phyloP scores from a whole-genome alignment of 1,140 invertebrate genomes.

The Propsilocerus akamusi region DNA sequence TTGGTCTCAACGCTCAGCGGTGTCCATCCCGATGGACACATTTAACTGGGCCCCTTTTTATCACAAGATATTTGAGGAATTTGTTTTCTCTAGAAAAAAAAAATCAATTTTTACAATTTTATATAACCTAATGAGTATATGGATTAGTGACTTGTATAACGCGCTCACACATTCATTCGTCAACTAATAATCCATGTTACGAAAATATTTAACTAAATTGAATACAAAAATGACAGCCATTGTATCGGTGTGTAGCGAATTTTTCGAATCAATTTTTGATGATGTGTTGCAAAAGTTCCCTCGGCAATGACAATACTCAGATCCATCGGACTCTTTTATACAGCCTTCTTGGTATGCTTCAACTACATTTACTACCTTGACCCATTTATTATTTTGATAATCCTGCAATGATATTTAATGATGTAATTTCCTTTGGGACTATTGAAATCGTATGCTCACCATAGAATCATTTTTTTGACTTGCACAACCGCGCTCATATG shows the following conservation, averaged over 20 bases:
- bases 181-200: slow-evolving; percentile 30
- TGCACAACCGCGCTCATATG: slow-evolving; percentile 49
- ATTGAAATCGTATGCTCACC: slow-evolving; percentile 12
- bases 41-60: no score
- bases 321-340: slow-evolving; percentile 27
- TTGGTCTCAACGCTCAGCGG: slow-evolving; percentile 1
- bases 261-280: slow-evolving; percentile 21
- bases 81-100: no score
- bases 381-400: slow-evolving; percentile 36
- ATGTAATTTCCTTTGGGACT: not conserved
- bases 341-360: slow-evolving; percentile 50
- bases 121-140: no score
- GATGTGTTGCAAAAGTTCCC: slow-evolving; percentile 42
- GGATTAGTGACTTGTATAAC: no score
- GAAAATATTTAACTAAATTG: slow-evolving; percentile 33
- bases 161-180: no score
- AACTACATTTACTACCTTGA: slow-evolving; percentile 33
- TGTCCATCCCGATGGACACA: no score
- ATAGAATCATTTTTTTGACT: slow-evolving; percentile 42
- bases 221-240: slow-evolving; percentile 34
- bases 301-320: slow-evolving; percentile 46
- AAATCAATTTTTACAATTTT: no score
- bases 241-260: slow-evolving; percentile 26
- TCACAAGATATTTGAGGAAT: no score
- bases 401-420: slow-evolving; percentile 13